Percentiles rank a stretch among this genome's conserved stretches.
These are phyloP conservation scores for Coracopsis vasa DNA, from an alignment of 2,113 vertebrate genomes.

Conservation along the genomic window DNA sequence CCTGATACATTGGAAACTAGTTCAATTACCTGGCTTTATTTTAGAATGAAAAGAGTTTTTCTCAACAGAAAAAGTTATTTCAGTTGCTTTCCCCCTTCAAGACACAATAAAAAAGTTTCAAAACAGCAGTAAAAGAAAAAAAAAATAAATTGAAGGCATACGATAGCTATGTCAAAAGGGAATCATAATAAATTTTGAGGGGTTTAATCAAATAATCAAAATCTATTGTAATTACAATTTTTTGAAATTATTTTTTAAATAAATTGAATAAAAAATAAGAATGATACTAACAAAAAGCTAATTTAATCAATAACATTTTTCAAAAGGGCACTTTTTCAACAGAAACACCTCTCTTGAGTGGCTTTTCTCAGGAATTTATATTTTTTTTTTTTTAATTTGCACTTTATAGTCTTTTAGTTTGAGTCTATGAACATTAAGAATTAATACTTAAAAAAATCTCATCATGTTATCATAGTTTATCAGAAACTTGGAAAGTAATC, in stretches of 20 bases:
- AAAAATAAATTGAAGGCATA: not conserved
- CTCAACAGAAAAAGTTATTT: not conserved
- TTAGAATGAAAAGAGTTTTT: not conserved
- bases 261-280: not conserved
- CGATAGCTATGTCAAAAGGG: not conserved
- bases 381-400: not conserved
- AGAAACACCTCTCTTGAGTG: not conserved
- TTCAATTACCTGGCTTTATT: not conserved
- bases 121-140: not conserved
- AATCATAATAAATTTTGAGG: not conserved
- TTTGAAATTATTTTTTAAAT: not conserved
- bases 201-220: not conserved
- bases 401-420: not conserved
- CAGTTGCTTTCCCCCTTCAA: not conserved
- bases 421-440: not conserved
- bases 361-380: not conserved
- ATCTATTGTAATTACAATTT: not conserved
- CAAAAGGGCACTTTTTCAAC: not conserved
- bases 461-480: not conserved
- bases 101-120: not conserved
- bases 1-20: not conserved
- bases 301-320: not conserved
- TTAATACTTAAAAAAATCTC: not conserved
- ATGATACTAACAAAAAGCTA: not conserved
- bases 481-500: not conserved